A percentile compares a stretch with the other conserved stretches of the same genome.
Conservation (phyloP, 2,797 vertebrate species). For the Rhinophrynus dorsalis region DNA sequence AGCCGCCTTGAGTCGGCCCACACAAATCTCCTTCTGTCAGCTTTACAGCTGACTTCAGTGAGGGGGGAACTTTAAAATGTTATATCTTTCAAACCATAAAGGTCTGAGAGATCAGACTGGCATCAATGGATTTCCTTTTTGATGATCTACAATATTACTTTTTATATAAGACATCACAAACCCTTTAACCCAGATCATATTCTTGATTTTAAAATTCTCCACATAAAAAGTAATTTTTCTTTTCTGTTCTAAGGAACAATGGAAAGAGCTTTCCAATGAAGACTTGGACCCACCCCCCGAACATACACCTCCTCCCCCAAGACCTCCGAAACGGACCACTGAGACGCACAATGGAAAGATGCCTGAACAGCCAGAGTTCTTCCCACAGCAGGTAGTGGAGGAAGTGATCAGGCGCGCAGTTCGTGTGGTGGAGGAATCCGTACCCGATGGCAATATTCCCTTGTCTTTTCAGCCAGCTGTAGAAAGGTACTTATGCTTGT, state of each 20-base stretch:
- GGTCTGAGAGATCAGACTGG: no score
- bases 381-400: constrained; percentile 57
- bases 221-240: no score
- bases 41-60: no score
- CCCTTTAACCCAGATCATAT: no score
- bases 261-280: constrained; percentile 93
- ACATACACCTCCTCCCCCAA: constrained; percentile 83
- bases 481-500: constrained; percentile 62
- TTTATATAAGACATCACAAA: no score
- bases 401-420: constrained; percentile 47
- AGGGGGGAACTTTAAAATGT: no score
- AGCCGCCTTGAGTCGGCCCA: no score
- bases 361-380: constrained; percentile 63
- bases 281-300: constrained; percentile 87
- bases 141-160: no score
- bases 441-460: constrained; percentile 51
- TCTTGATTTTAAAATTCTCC: no score
- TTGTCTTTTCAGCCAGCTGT: not conserved
- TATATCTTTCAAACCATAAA: no score
- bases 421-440: constrained; percentile 30
- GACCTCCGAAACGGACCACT: constrained; percentile 73
- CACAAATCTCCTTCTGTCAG: no score
- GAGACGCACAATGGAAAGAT: constrained; percentile 76
- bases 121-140: no score
- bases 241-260: constrained; percentile 78